Evolutionary conservation across 2,888 invertebrate species (phyloP), one percentile per base, ranked within the genome.

Genomic region (Drosophila antonietae): DNA sequence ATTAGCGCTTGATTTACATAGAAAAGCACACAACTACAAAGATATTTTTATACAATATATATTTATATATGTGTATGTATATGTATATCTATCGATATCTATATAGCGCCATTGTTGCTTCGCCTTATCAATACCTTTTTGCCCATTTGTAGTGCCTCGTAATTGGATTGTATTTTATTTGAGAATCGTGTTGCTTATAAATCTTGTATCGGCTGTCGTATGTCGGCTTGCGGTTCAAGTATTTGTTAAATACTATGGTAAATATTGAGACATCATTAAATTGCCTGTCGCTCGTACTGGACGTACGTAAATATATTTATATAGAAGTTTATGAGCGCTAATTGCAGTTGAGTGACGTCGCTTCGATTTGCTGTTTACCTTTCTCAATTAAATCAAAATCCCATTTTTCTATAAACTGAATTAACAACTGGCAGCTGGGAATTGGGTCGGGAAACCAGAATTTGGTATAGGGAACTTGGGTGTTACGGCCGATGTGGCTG

Each of bases 241-340:
- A 61, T 61, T 65, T 56, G 86, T 69, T 88, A 83, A 84, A 63
- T 60, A 73, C 67, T 63, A 49, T 70, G 49, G 72, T 68, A 78
- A 89, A 84, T 89, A 87, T 81, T 80, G 87, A 58, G 87, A 81
- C 64, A 86, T 78, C 73, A 72, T 73, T 88, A 80, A 84, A 83
- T 78, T 62, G 61, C 66, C 78, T 70, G 74, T 67, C 49, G n/a
- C 3, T 12, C 69, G 9, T 33, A 58, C 39, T 68, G 55, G 59
- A 71, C 57, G 65, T 70, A 79, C 58, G 65, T 70, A 67, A 60
- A 71, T 53, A 51, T 33, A 49, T 31, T 9, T 31, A 51, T 33
- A 51, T 35, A 39, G 9, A 52, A 23, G 37, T 79, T 67, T 80
- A 77, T 80, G 55, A 66, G 58, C 67, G 81, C 61, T 86, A 88